phyloP scores from a whole-genome alignment of 2,797 vertebrate genomes.

The Luscinia megarhynchos region DNA sequence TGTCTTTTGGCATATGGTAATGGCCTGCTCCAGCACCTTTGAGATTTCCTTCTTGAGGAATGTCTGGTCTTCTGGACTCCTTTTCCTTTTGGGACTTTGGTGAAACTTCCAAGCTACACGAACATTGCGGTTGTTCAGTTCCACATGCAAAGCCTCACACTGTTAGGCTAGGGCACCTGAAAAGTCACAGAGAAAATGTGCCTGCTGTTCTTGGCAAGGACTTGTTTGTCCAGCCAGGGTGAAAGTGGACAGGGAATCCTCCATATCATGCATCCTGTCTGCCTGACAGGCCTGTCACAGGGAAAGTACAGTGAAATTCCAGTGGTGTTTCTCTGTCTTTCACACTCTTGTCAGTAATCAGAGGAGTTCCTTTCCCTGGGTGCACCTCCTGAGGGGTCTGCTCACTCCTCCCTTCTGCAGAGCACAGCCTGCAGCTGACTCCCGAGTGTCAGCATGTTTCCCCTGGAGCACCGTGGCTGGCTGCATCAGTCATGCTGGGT shows the following conservation, averaged over 20 bases:
- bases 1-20: not conserved
- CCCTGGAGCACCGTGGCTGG: fast-evolving
- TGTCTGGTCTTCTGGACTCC: no score
- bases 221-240: not conserved
- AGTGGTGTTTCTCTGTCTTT: not conserved
- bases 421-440: not conserved
- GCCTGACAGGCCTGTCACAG: not conserved
- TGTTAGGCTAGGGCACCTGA: not conserved
- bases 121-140: not conserved
- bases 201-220: not conserved
- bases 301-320: not conserved
- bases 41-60: not conserved
- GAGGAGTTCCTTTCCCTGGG: not conserved
- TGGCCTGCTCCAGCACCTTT: not conserved
- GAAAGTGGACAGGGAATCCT: not conserved
- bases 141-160: not conserved
- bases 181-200: not conserved
- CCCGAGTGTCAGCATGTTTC: not conserved
- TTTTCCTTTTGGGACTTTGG: not conserved
- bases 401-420: not conserved
- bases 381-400: not conserved
- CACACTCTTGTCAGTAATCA: not conserved
- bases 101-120: not conserved
- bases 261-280: not conserved
- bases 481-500: not conserved